phyloP scores from a whole-genome alignment of 2,797 vertebrate species.

The Acestrorhynchus altus region DNA sequence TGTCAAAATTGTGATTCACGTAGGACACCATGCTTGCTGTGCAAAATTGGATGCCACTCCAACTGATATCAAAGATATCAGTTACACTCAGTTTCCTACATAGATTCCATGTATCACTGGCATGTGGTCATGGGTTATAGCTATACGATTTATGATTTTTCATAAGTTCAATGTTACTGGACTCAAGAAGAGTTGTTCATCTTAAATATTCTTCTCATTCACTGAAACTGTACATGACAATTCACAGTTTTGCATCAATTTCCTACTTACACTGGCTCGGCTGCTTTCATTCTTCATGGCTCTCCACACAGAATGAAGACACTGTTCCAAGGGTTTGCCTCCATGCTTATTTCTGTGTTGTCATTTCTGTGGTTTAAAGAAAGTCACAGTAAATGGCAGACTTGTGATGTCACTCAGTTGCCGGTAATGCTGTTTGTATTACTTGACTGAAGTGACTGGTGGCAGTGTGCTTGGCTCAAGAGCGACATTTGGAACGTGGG shows the following conservation, averaged over 20 bases:
- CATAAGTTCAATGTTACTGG: too few relatives aligned
- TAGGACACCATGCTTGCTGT: too few relatives aligned
- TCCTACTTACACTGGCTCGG: not conserved
- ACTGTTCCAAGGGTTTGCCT: not conserved
- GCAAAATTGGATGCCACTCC: too few relatives aligned
- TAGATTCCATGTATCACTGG: too few relatives aligned
- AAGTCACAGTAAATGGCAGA: not conserved
- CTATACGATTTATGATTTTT: not conserved
- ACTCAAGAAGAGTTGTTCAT: too few relatives aligned
- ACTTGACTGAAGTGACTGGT: not conserved
- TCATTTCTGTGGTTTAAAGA: not conserved
- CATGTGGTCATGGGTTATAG: not conserved
- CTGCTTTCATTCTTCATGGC: not conserved
- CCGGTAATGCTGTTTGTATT: not conserved
- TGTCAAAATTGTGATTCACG: too few relatives aligned
- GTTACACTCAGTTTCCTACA: too few relatives aligned
- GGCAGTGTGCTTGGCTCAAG: not conserved
- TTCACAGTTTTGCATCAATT: not conserved
- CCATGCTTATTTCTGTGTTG: conserved; percentile 1
- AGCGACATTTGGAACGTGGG: not conserved
- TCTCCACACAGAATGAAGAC: not conserved
- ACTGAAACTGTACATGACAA: not conserved
- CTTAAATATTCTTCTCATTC: too few relatives aligned
- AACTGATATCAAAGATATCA: too few relatives aligned
- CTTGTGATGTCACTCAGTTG: not conserved